These are phyloP conservation scores for Corella eumyota DNA, from an alignment of 23 tunicate genomes.

Conservation along the genomic window DNA sequence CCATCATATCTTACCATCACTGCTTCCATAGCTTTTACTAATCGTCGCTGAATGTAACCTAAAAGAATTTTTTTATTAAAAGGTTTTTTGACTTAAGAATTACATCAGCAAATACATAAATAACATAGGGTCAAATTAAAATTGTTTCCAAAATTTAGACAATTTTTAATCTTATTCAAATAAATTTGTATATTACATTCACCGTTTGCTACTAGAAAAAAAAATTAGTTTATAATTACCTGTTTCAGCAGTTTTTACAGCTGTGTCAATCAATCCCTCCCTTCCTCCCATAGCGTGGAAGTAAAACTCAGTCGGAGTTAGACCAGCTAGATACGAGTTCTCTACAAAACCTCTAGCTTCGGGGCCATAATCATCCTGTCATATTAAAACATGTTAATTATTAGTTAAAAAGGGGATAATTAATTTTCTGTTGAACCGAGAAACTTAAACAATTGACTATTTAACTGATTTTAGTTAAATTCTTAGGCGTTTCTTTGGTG, in stretches of 20 bases:
- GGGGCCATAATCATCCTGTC: constrained; percentile 98
- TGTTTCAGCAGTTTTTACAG: constrained; percentile 99
- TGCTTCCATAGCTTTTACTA: constrained; percentile 99
- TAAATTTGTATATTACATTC: no score
- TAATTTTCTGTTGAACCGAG: no score
- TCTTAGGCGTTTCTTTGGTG: no score
- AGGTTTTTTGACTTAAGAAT: not conserved
- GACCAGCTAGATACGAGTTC: constrained; percentile 97
- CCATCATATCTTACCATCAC: constrained; percentile 99
- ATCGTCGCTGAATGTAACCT: constrained; percentile 99
- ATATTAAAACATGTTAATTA: not conserved
- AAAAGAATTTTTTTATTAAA: not conserved
- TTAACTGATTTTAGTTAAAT: no score
- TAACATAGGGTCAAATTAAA: not conserved
- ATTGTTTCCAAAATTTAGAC: not conserved
- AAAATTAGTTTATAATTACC: constrained; percentile 9
- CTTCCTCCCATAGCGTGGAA: constrained; percentile 99
- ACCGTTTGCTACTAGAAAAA: not conserved
- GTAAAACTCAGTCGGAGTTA: constrained; percentile 99
- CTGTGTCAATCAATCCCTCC: constrained; percentile 99
- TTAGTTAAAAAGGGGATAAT: not conserved
- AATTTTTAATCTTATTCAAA: no score
- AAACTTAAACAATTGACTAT: no score
- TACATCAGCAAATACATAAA: not conserved
- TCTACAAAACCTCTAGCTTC: constrained; percentile 99